Evolutionary conservation across 2,888 invertebrate genomes (phyloP).

Genomic region (Ormyrus nitidulus): DNA sequence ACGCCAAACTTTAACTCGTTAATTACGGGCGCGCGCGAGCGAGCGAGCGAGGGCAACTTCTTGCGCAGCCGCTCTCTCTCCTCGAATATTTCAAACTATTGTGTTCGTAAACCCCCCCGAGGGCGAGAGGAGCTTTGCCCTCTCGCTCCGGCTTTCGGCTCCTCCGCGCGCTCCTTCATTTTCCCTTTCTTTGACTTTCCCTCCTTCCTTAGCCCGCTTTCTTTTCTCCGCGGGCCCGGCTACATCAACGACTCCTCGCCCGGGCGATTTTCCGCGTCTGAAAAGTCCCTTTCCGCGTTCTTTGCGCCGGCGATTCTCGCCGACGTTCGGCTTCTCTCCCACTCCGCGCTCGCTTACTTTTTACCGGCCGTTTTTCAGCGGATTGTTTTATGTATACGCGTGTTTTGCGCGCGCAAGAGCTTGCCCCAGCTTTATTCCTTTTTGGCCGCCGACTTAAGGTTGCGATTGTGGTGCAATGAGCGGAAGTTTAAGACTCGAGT

Average conservation of each 20-base stretch:
- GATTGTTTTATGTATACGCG: neutral
- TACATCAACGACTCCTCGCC: no score
- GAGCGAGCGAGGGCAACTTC: conserved; percentile 68
- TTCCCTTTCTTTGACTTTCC: conserved; percentile 17
- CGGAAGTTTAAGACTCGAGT: conserved; percentile 63
- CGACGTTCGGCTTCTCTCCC: neutral
- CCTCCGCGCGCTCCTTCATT: conserved; percentile 8
- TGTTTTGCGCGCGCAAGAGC: no score
- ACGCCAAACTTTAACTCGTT: conserved; percentile 76
- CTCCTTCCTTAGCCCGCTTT: neutral
- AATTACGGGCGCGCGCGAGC: conserved; percentile 74
- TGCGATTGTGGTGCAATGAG: conserved; percentile 22
- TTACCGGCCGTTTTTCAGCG: neutral
- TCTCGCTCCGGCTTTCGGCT: conserved; percentile 1
- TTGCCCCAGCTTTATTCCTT: neutral
- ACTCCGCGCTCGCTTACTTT: neutral
- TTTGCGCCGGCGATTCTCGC: neutral
- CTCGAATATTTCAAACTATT: conserved; percentile 76
- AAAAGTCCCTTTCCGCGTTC: neutral
- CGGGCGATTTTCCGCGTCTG: conserved; percentile 28
- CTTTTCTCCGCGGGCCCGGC: conserved; percentile 13
- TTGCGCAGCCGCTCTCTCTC: conserved; percentile 56
- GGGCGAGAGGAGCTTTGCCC: conserved; percentile 60
- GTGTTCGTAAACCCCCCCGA: conserved; percentile 71
- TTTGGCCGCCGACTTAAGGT: conserved; percentile 8